Evolutionary conservation across 2,113 vertebrate species (phyloP).

Genomic region (Cricetomys ansorgei): DNA sequence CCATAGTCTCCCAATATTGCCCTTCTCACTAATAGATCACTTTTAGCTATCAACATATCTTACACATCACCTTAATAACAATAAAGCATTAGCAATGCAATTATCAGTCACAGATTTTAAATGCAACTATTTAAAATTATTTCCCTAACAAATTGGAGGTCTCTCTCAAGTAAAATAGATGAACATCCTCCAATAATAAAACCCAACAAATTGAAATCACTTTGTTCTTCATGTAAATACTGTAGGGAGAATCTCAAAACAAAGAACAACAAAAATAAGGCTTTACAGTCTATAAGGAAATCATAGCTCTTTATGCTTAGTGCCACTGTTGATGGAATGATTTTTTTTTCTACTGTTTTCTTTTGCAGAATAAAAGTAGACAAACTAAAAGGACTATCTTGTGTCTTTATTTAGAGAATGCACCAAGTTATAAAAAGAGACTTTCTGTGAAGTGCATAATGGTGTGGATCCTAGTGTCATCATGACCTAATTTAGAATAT

Average conservation of each 20-base stretch:
- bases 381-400: constrained; percentile 34
- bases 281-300: background rate
- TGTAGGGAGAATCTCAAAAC: background rate
- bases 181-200: background rate
- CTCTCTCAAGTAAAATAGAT: constrained; percentile 16
- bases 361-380: background rate
- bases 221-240: background rate
- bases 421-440: background rate
- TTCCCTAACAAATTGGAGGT: background rate
- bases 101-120: background rate
- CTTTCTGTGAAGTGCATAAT: background rate
- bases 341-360: background rate
- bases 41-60: background rate
- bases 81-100: background rate
- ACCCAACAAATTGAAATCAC: background rate
- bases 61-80: background rate
- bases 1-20: background rate
- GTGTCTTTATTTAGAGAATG: constrained; percentile 21
- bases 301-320: background rate
- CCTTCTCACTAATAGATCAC: background rate
- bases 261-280: background rate
- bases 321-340: background rate
- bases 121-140: background rate
- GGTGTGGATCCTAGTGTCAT: background rate
- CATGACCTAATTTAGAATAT: background rate